Base-by-base conservation (phyloP, 2,888 invertebrate genomes). In the Idaea aversata region DNA sequence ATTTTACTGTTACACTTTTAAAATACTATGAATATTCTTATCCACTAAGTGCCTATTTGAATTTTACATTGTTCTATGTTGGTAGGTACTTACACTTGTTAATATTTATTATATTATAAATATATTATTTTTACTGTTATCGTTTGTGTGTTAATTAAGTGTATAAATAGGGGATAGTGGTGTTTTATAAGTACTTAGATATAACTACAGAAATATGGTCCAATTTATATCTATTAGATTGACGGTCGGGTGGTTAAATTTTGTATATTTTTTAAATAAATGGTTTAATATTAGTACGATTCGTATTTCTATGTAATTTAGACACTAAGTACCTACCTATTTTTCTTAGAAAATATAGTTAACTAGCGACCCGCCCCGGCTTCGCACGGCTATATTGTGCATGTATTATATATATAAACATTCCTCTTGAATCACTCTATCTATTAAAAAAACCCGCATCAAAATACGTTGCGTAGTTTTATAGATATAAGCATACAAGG, bases 241-340 rank as follows among this genome's bases (percentile, higher is more conserved):
- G 34, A 63, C 63, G 70, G 68, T 72, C 67, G 63, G 66, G 47
- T 65, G 70, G 68, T 72, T 67, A 67, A 70, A 72, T 83, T 84
- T 81, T 81, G 77, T 84, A 85, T 81, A 81, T 82, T 82, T 81
- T 79, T 78, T 76, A 78, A 78, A 72, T 84, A 83, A 85, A 85
- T 77, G 79, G 77, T 80, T 79, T 76, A 74, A 74, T 73, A 74
- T 65, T 64, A 72, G 71, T 71, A 72, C 62, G 16, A n/a, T 16
- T 62, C 15, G 16, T 47, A 63, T 70, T 71, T 59, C 1, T 34
- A 10, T 59, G 6, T 16, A 1, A 1, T 59, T 15, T n/a, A 57
- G 10, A 57, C 57, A 57, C 25, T 25, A 25, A 25, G 25, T n/a
- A n/a, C n/a, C n/a, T n/a, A n/a, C 25, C 25, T 25, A 25, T 25